phyloP scores from a whole-genome alignment of 1,140 invertebrate genomes.

The Pseudomyrmex pallidus region DNA sequence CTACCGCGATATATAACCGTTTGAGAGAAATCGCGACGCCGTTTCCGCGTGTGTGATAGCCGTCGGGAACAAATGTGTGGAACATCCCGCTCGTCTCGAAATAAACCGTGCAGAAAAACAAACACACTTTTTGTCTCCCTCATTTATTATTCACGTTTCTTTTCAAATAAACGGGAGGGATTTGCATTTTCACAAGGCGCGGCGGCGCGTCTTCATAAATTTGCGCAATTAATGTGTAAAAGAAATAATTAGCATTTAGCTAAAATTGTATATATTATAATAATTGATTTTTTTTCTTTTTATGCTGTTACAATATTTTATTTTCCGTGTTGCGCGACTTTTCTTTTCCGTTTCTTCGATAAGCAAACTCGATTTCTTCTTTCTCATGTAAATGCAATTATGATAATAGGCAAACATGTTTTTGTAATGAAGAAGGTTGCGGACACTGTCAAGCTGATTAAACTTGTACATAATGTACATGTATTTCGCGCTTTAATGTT shows the following conservation, averaged over 20 bases:
- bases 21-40: background rate
- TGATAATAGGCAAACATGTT: no score
- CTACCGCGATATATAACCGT: slow-evolving; percentile 12
- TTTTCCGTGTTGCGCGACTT: no score
- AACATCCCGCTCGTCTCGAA: no score
- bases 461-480: no score
- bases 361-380: no score
- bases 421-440: no score
- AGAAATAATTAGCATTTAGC: background rate
- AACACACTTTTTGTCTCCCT: background rate
- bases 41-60: slow-evolving; percentile 20
- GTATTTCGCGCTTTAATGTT: background rate
- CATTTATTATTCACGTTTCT: background rate
- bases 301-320: no score
- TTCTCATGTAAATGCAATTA: no score
- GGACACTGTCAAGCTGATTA: no score
- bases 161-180: background rate
- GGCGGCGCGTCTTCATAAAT: background rate
- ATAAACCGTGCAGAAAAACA: background rate
- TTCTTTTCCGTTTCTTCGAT: no score
- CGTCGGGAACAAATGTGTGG: background rate
- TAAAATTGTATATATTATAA: background rate
- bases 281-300: background rate
- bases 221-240: background rate
- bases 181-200: background rate